These are phyloP conservation scores for Calliopum simillimum DNA, from an alignment of 2,888 invertebrate species.

Conservation along the genomic window DNA sequence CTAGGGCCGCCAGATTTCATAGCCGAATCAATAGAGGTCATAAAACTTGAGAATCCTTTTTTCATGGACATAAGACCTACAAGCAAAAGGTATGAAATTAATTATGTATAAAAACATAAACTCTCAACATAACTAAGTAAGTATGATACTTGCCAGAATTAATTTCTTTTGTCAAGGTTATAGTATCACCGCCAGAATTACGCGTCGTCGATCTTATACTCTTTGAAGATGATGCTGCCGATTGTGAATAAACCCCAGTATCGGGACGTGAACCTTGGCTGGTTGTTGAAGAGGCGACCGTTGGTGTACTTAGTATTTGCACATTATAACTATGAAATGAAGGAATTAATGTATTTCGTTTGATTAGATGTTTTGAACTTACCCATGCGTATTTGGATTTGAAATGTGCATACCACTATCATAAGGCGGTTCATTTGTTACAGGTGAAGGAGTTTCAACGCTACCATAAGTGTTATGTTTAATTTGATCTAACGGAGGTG, in stretches of 20 bases:
- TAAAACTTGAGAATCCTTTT: slow-evolving; percentile 84
- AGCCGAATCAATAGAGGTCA: slow-evolving; percentile 88
- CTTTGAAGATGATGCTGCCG: slow-evolving; percentile 64
- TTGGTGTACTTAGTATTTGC: slow-evolving; percentile 64
- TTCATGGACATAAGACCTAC: slow-evolving; percentile 81
- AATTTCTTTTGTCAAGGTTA: slow-evolving; percentile 68
- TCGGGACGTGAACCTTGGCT: slow-evolving; percentile 62
- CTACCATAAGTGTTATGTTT: slow-evolving; percentile 66
- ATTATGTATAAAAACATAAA: slow-evolving; percentile 4
- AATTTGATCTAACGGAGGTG: slow-evolving; percentile 62
- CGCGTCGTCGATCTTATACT: slow-evolving; percentile 59
- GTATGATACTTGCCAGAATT: slow-evolving; percentile 66
- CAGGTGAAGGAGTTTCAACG: slow-evolving; percentile 66
- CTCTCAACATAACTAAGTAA: background rate
- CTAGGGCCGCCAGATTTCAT: slow-evolving; percentile 73
- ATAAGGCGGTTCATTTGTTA: slow-evolving; percentile 63
- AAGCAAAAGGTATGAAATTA: slow-evolving; percentile 15
- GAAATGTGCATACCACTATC: slow-evolving; percentile 60
- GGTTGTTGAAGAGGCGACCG: slow-evolving; percentile 58
- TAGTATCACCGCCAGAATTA: slow-evolving; percentile 56
- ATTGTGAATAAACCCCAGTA: slow-evolving; percentile 59
- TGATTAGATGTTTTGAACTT: slow-evolving; percentile 34
- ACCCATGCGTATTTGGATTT: slow-evolving; percentile 68
- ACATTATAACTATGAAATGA: slow-evolving; percentile 61
- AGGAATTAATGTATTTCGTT: background rate